Percentiles rank a stretch among this genome's conserved stretches.
Conservation (phyloP, 2,113 vertebrate species). For the Chinchilla lanigera region DNA sequence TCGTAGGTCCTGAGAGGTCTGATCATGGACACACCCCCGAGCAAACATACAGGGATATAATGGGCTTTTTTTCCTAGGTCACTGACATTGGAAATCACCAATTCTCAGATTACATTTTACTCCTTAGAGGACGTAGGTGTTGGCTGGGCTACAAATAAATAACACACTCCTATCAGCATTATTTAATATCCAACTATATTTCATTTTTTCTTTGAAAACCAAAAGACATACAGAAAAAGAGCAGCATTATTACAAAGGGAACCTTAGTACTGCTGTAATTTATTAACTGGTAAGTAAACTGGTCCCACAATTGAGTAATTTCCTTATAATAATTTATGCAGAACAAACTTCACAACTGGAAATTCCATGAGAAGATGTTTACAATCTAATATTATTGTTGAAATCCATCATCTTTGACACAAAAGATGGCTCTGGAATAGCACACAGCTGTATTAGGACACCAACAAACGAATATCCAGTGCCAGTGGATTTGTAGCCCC, state of each 20-base stretch:
- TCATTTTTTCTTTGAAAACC: not conserved
- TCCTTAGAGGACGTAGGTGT: not conserved
- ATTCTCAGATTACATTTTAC: not conserved
- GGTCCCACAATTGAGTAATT: not conserved
- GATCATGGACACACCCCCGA: not conserved
- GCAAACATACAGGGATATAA: not conserved
- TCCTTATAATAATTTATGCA: not conserved
- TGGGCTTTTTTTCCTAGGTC: not conserved
- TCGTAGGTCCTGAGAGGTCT: not conserved
- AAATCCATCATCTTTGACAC: not conserved
- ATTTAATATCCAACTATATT: not conserved
- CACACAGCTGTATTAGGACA: not conserved
- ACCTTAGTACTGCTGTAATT: not conserved
- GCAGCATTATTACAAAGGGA: not conserved
- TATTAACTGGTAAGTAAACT: conserved; percentile 17
- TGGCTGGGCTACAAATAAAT: not conserved
- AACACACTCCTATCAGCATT: not conserved
- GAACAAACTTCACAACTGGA: not conserved
- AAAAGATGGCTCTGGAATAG: not conserved
- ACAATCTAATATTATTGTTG: not conserved
- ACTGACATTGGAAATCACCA: not conserved
- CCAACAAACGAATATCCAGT: not conserved
- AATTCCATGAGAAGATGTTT: not conserved
- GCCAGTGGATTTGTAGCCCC: not conserved
- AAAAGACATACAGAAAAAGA: not conserved